These are phyloP conservation scores for Lerista edwardsae DNA, from an alignment of 2,797 vertebrate genomes.

Conservation along the genomic window DNA sequence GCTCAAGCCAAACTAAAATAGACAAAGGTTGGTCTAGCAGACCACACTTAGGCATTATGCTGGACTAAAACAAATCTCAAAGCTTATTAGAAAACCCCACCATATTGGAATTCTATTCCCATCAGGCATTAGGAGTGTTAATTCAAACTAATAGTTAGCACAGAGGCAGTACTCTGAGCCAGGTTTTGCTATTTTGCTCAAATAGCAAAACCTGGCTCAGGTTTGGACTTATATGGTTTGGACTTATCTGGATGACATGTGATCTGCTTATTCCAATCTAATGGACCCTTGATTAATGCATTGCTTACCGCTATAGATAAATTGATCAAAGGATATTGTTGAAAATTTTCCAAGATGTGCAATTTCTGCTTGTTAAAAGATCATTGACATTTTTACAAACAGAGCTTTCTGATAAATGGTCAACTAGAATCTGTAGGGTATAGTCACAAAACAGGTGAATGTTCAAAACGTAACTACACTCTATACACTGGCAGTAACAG, in stretches of 20 bases:
- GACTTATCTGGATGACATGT: too few relatives aligned
- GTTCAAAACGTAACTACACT: not conserved
- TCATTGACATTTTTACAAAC: not conserved
- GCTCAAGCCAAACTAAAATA: not conserved
- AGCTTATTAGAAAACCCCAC: not conserved
- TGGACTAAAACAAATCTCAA: not conserved
- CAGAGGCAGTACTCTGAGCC: not conserved
- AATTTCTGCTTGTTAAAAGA: conserved; percentile 29
- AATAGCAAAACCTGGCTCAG: too few relatives aligned
- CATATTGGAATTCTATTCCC: not conserved
- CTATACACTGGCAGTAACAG: not conserved
- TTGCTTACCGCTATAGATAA: not conserved
- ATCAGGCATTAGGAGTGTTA: not conserved
- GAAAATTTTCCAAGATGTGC: conserved; percentile 16
- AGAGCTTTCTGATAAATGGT: not conserved
- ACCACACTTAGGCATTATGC: not conserved
- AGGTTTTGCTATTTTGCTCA: too few relatives aligned
- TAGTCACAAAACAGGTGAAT: not conserved
- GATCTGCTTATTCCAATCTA: not conserved
- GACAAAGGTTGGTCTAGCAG: not conserved
- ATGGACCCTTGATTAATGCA: not conserved
- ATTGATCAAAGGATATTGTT: conserved; percentile 2
- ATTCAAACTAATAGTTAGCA: not conserved
- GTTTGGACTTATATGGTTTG: not conserved
- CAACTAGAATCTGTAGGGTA: not conserved